These are phyloP conservation scores for Formica exsecta DNA, from an alignment of 1,140 invertebrate genomes.

Conservation along the genomic window DNA sequence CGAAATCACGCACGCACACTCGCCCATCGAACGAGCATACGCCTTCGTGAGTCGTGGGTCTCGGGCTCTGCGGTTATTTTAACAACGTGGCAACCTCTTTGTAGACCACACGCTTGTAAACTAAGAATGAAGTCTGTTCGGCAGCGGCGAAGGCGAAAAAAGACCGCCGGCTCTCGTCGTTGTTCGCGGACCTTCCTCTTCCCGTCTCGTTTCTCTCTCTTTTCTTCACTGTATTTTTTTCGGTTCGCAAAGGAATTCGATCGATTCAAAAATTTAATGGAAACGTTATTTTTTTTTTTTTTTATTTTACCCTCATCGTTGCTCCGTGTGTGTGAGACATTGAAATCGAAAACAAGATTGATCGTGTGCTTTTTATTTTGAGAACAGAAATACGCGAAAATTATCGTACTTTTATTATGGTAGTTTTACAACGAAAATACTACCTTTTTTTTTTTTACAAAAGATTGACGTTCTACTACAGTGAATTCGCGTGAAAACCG, in stretches of 20 bases:
- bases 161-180: constrained; percentile 51
- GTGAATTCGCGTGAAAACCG: not conserved
- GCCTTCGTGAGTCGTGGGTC: constrained; percentile 77
- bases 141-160: constrained; percentile 68
- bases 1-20: constrained; percentile 49
- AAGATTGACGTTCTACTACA: not conserved
- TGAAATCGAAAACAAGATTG: constrained; percentile 18
- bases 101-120: constrained; percentile 87
- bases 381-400: not conserved
- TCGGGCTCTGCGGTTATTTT: constrained; percentile 85
- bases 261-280: constrained; percentile 42
- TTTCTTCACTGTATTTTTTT: constrained; percentile 15
- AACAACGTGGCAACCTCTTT: constrained; percentile 87
- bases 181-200: constrained; percentile 53
- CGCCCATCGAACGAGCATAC: constrained; percentile 72
- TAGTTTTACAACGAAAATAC: not conserved
- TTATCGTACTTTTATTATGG: not conserved
- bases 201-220: constrained; percentile 65
- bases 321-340: not conserved
- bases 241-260: constrained; percentile 26
- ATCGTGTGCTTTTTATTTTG: not conserved
- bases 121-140: constrained; percentile 86
- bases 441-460: not conserved
- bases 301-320: not conserved
- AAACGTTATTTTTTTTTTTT: constrained; percentile 6